Evolutionary conservation across 1,140 invertebrate species (phyloP), one percentile per base, ranked within the genome.

Genomic region (Thaumatotibia leucotreta): DNA sequence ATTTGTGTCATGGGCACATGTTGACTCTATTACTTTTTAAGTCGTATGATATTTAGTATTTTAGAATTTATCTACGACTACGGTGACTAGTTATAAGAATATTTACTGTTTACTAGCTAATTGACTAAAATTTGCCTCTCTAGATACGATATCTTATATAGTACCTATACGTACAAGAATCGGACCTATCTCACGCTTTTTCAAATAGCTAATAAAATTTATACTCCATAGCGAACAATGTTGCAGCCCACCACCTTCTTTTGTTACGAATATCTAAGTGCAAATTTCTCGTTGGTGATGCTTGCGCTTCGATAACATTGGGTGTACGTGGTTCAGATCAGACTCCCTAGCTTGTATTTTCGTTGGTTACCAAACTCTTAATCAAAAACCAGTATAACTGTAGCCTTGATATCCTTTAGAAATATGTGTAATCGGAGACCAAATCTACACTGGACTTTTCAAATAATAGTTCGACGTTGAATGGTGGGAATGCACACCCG

Each of bases 281-380:
- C 14, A 23, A 33, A 33, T 23, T 35, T 24, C 29, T 29, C 14
- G 61, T 31, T 22, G 22, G n/a, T 3, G 9, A 17, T 14, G 29
- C 32, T 68, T 23, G 52, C 14, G 32, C 22, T 58, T 63, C 63
- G 64, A 69, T 64, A 74, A 69, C 66, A 66, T 61, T 14, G 58
- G 54, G 69, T 35, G 14, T 31, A 49, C 54, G 49, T 54, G 52
- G 11, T 58, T 14, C 24, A 9, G 9, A n/a, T 14, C 24, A 45
- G 52, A 14, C 24, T 45, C 39, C 39, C 39, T 9, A 9, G 39
- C 10, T 35, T 2, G 5, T 35, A 45, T 45, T 8, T n/a, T 45
- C 39, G 9, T 14, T 14, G 39, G 14, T 45, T 45, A 8, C 17
- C 17, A 14, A 20, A n/a, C n/a, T 14, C 0, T 20, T 8, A 17